Conservation (phyloP, 2,888 invertebrate species). For the Heliconius sara region DNA sequence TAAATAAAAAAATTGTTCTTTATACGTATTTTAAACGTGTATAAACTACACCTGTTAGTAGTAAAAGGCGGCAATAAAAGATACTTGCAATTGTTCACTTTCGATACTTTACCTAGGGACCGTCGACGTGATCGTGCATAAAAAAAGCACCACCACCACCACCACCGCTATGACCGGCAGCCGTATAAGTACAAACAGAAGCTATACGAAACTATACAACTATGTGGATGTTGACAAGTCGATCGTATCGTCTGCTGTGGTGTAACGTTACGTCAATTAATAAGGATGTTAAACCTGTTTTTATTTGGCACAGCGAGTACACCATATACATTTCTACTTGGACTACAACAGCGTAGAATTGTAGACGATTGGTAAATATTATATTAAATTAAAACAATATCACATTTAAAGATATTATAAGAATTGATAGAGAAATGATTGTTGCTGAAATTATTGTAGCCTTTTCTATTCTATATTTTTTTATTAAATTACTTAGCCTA, state of each 20-base stretch:
- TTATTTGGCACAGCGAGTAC: conserved; percentile 47
- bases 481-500: neutral
- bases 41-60: no score
- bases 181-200: conserved; percentile 25
- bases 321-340: conserved; percentile 28
- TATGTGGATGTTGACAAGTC: conserved; percentile 39
- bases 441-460: neutral
- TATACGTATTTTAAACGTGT: no score
- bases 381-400: neutral
- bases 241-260: conserved; percentile 32
- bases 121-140: neutral
- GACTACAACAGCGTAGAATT: conserved; percentile 31
- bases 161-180: neutral
- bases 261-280: conserved; percentile 51
- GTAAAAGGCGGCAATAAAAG: no score
- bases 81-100: no score
- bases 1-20: no score
- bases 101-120: no score
- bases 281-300: conserved; percentile 50
- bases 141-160: conserved; percentile 3
- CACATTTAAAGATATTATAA: neutral
- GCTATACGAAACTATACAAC: conserved; percentile 31
- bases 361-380: neutral
- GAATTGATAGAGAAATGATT: neutral
- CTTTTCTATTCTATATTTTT: neutral